Evolutionary conservation across 2,888 invertebrate species (phyloP).

Genomic region (Spilarctia lutea): DNA sequence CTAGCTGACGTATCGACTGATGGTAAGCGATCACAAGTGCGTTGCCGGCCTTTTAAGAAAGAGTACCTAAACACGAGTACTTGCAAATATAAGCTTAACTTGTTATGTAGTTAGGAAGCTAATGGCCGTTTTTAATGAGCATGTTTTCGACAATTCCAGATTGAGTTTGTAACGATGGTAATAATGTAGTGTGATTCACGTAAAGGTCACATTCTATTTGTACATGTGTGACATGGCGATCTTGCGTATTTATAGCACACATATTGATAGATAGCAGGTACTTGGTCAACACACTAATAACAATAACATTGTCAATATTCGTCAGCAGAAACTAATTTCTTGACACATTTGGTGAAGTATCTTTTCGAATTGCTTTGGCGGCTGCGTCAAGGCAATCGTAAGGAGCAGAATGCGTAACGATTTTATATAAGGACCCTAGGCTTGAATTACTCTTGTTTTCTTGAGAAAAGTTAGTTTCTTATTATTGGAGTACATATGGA

Average conservation of each 20-base stretch:
- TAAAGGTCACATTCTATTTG: background rate
- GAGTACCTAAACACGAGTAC: too few species aligned
- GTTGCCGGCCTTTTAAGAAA: too few species aligned
- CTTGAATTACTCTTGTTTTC: background rate
- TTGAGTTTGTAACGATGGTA: background rate
- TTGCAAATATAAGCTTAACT: background rate
- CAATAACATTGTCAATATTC: background rate
- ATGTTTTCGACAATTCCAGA: background rate
- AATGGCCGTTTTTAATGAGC: background rate
- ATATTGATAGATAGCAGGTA: background rate
- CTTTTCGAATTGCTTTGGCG: too few species aligned
- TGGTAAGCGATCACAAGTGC: too few species aligned
- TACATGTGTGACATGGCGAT: background rate
- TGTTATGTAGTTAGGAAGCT: background rate
- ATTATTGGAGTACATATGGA: too few species aligned
- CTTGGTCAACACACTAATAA: background rate
- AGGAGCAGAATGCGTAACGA: too few species aligned
- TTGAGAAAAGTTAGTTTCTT: background rate
- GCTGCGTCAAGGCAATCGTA: too few species aligned
- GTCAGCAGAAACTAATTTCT: background rate
- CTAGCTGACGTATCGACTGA: too few species aligned
- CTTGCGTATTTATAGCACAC: background rate
- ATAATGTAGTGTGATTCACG: background rate
- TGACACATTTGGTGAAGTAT: background rate
- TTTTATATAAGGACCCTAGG: too few species aligned